Evolutionary conservation across 2,888 invertebrate species (phyloP), one percentile per base, ranked within the genome.

Genomic region (Troides aeacus): DNA sequence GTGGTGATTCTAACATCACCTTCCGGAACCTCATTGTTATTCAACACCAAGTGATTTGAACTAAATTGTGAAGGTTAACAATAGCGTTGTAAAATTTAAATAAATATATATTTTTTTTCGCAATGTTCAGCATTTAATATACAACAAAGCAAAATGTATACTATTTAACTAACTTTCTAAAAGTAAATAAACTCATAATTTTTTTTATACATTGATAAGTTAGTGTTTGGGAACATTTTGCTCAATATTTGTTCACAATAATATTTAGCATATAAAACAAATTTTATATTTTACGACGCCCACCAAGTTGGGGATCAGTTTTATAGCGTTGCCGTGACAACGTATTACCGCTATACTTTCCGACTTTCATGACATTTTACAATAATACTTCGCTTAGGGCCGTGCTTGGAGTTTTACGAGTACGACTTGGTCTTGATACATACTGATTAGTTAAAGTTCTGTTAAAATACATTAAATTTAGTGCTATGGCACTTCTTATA

Each of bases 321-420:
- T 69, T 39, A 66, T 62, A 68, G 57, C 63, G 72, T 77, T 73
- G 70, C 76, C 72, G 73, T 72, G 71, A 71, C 70, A 74, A 77
- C 72, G 56, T 60, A 61, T 62, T 65, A 71, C 69, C 73, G 68
- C 70, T 73, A 70, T n/a, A n/a, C 53, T 63, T 64, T 59, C 62
- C 62, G 60, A 64, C 66, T 64, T 70, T 60, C 66, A 64, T 66
- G 66, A 63, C 30, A 66, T 64, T 66, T 59, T 53, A 63, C 63
- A 62, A 70, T 70, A 53, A 39, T 59, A 24, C 10, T 66, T n/a
- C 21, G 46, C 53, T n/a, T 42, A 59, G 30, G 46, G 21, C 53
- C 39, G 50, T 61, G 64, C 36, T 56, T 42, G 24, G 57, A 46
- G 46, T 46, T 65, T 65, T 62, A 69, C 69, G 62, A 65, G 59